Conservation (phyloP, 1,140 invertebrate species). For the Zaprionus davidi region DNA sequence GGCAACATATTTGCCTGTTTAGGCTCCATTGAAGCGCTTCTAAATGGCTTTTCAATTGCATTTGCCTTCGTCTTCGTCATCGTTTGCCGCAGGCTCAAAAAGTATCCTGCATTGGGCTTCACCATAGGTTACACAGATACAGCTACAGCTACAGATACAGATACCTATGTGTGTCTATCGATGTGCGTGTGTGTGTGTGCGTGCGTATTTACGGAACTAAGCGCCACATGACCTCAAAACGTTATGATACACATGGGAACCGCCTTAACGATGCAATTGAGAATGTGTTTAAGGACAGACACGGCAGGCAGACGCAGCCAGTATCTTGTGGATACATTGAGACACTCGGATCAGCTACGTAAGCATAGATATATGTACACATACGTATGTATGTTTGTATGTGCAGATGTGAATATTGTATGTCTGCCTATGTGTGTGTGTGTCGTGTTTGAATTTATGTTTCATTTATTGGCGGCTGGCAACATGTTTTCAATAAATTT, state of each 20-base stretch:
- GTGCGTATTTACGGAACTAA: slow-evolving; percentile 26
- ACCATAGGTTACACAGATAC: neutral
- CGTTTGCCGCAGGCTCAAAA: slow-evolving; percentile 23
- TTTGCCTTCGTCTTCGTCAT: slow-evolving; percentile 39
- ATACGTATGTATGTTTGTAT: neutral
- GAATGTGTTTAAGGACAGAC: slow-evolving; percentile 50
- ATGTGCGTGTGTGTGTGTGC: neutral
- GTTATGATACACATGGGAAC: slow-evolving; percentile 32
- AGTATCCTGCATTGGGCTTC: slow-evolving; percentile 22
- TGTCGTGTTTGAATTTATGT: slow-evolving; percentile 63
- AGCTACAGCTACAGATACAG: no score
- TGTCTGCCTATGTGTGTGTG: neutral
- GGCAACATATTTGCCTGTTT: slow-evolving; percentile 17
- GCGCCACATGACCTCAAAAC: slow-evolving; percentile 35
- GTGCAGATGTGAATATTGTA: neutral
- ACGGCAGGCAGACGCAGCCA: no score
- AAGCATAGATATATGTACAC: slow-evolving; percentile 1
- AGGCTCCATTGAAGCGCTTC: slow-evolving; percentile 38
- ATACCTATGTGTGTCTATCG: neutral
- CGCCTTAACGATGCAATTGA: slow-evolving; percentile 71
- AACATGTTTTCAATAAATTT: slow-evolving; percentile 75
- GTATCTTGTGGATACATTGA: neutral
- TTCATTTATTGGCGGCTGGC: slow-evolving; percentile 70
- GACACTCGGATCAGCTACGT: neutral
- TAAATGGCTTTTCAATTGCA: slow-evolving; percentile 78